phyloP scores from a whole-genome alignment of 2,113 vertebrate species.

The Romanogobio albipinnatus region DNA sequence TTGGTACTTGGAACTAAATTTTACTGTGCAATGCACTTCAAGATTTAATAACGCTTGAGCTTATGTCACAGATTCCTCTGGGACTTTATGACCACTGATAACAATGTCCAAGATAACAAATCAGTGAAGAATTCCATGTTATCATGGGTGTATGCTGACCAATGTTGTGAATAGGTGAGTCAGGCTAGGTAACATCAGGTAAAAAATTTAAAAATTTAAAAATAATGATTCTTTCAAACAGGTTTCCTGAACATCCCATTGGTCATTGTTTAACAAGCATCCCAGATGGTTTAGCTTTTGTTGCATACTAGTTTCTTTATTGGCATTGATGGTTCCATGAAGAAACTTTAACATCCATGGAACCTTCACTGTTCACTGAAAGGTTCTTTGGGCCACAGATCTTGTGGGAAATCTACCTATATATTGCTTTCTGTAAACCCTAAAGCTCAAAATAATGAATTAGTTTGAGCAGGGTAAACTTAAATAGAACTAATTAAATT shows the following conservation, averaged over 20 bases:
- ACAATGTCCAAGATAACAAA: slow-evolving; percentile 11
- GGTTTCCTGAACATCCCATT: neutral
- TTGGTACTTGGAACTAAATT: neutral
- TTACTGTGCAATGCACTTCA: neutral
- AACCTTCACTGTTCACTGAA: too few relatives aligned
- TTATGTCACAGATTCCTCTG: neutral
- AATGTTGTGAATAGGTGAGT: neutral
- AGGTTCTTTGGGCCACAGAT: too few relatives aligned
- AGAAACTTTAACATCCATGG: too few relatives aligned
- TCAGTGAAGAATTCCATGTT: neutral
- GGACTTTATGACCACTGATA: neutral
- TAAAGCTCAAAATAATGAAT: too few relatives aligned
- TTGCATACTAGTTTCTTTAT: too few relatives aligned
- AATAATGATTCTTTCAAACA: neutral
- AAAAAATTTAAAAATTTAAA: too few relatives aligned
- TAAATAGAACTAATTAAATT: too few relatives aligned
- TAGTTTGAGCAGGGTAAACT: too few relatives aligned
- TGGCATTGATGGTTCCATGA: too few relatives aligned
- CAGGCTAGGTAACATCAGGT: neutral
- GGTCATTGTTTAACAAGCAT: neutral
- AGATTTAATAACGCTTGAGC: neutral
- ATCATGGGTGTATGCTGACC: neutral
- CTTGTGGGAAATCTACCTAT: too few relatives aligned
- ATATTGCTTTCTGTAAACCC: too few relatives aligned
- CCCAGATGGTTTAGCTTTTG: neutral